These are phyloP conservation scores for Zosterops borbonicus DNA, from an alignment of 2,113 vertebrate species.

Conservation along the genomic window DNA sequence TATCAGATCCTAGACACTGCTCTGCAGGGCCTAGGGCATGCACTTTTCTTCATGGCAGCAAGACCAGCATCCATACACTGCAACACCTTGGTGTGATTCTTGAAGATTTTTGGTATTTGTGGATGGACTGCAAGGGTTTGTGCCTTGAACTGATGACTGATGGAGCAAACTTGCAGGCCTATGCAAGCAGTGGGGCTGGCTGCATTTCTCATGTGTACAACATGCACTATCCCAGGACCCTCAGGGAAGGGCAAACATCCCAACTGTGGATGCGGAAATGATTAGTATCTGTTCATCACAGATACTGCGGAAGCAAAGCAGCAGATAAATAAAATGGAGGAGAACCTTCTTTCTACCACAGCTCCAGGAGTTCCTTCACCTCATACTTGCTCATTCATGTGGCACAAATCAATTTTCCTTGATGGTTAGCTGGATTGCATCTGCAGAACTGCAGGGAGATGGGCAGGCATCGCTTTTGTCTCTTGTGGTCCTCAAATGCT, in stretches of 20 bases:
- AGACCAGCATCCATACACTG: not conserved
- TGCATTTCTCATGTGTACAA: not conserved
- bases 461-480: not conserved
- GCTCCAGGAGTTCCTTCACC: not conserved
- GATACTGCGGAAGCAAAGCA: not conserved
- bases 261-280: not conserved
- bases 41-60: not conserved
- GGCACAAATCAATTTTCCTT: not conserved
- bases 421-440: not conserved
- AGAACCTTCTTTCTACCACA: not conserved
- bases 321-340: not conserved
- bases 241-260: not conserved
- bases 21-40: not conserved
- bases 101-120: not conserved
- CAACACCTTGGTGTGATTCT: not conserved
- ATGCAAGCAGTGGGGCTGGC: not conserved
- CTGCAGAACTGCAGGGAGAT: not conserved
- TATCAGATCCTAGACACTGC: not conserved
- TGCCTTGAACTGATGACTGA: not conserved
- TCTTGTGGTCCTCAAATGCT: not conserved
- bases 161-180: not conserved
- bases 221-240: not conserved
- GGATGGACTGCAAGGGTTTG: not conserved
- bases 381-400: not conserved
- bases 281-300: not conserved